Evolutionary conservation across 2,888 invertebrate genomes (phyloP).

Genomic region (Drosophila nr. medialis): DNA sequence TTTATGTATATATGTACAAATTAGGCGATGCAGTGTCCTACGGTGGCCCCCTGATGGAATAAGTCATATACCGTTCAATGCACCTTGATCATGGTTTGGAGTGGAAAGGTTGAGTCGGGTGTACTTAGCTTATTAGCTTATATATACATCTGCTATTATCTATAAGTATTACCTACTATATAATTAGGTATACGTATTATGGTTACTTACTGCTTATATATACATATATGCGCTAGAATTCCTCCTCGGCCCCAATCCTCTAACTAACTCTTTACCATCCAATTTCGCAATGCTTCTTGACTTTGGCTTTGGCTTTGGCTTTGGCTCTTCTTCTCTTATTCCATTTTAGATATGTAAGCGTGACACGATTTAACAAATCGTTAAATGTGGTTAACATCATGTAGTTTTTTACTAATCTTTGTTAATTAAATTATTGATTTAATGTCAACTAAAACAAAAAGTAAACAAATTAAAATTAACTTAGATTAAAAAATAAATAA

Average conservation of each 20-base stretch:
- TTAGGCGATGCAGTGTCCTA: too few species aligned
- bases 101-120: not conserved
- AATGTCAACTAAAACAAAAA: not conserved
- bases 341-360: conserved; percentile 1
- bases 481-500: too few species aligned
- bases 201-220: conserved; percentile 45
- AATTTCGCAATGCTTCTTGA: conserved; percentile 10
- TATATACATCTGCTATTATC: conserved; percentile 29
- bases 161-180: conserved; percentile 20
- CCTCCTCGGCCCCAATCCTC: not conserved
- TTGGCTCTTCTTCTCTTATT: conserved; percentile 8
- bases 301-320: conserved; percentile 14
- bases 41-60: not conserved
- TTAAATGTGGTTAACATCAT: too few species aligned
- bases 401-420: not conserved
- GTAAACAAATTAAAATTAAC: too few species aligned
- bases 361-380: conserved; percentile 3
- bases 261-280: conserved; percentile 6
- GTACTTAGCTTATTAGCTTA: not conserved
- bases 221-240: not conserved
- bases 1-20: too few species aligned
- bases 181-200: conserved; percentile 31
- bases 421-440: not conserved
- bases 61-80: not conserved
- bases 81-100: not conserved